A percentile compares a stretch with the other conserved stretches of the same genome.
phyloP scores from a whole-genome alignment of 2,797 vertebrate species.

The Enteromius treurensis region DNA sequence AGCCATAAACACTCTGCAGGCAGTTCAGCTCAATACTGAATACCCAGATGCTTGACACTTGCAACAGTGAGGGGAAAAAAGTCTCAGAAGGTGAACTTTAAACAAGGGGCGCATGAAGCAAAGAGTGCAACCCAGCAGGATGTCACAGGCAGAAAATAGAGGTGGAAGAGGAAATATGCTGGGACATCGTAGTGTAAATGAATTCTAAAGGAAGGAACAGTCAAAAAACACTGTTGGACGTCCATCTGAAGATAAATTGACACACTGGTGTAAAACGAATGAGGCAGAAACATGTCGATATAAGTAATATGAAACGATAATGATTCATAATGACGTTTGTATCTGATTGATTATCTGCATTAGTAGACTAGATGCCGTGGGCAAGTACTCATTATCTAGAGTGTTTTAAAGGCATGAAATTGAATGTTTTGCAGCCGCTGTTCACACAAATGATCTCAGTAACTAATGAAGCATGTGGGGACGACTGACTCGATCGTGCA shows the following conservation, averaged over 20 bases:
- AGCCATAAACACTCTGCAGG: background rate
- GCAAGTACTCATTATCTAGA: conserved; percentile 2
- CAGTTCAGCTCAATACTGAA: conserved; percentile 6
- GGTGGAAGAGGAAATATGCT: conserved; percentile 4
- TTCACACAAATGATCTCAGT: conserved; percentile 37
- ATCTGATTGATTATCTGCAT: conserved; percentile 43
- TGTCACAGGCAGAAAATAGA: background rate
- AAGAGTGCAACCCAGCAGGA: background rate
- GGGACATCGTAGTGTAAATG: conserved; percentile 33
- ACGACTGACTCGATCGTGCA: background rate
- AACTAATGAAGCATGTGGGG: conserved; percentile 22
- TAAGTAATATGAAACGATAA: background rate
- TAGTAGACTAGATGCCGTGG: conserved; percentile 5
- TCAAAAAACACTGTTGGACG: conserved; percentile 24
- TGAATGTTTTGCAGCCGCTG: conserved; percentile 35
- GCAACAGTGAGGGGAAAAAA: background rate
- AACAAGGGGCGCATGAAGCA: background rate
- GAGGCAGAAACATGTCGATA: conserved; percentile 16
- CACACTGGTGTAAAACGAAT: conserved; percentile 2
- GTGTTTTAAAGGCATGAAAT: conserved; percentile 44
- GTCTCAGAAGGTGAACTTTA: background rate
- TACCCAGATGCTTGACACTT: background rate
- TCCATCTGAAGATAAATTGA: background rate
- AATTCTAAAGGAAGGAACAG: background rate
- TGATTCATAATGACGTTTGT: conserved; percentile 1